These are phyloP conservation scores for Diadema setosum DNA, from an alignment of 35 echinoderm and acorn worm species.

Conservation along the genomic window DNA sequence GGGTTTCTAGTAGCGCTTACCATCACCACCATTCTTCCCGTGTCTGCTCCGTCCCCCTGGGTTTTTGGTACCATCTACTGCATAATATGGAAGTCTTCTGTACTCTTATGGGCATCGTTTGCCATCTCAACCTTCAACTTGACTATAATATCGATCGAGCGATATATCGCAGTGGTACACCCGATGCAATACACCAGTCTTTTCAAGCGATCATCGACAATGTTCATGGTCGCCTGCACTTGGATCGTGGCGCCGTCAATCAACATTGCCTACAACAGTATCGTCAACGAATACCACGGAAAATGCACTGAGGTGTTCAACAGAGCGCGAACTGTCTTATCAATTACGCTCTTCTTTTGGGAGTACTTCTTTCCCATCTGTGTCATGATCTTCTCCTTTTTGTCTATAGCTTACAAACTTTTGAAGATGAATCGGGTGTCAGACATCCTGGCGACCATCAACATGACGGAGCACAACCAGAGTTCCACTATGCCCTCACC, in stretches of 20 bases:
- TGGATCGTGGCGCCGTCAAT: background rate
- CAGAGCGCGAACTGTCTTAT: background rate
- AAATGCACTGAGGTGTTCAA: background rate
- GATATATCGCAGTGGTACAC: background rate
- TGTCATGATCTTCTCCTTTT: background rate
- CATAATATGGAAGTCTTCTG: background rate
- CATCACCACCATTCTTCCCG: background rate
- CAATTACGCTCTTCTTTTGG: background rate
- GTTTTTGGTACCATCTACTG: background rate
- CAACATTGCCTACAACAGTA: conserved; percentile 10
- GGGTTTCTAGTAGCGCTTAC: background rate
- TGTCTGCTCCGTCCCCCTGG: background rate
- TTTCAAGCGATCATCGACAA: background rate
- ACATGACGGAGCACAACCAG: background rate
- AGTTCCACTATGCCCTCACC: background rate
- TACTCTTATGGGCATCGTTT: background rate
- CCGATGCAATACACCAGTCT: background rate
- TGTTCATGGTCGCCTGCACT: background rate
- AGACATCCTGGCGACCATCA: background rate
- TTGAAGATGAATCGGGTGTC: conserved; percentile 5
- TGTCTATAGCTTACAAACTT: background rate
- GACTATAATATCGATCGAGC: background rate
- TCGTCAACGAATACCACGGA: background rate
- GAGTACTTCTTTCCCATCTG: background rate
- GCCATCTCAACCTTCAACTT: conserved; percentile 6